Percentiles rank a stretch among this genome's conserved stretches.
These are phyloP conservation scores for Megaustenia siamemsis DNA, from an alignment of 2,888 invertebrate species.

Conservation along the genomic window DNA sequence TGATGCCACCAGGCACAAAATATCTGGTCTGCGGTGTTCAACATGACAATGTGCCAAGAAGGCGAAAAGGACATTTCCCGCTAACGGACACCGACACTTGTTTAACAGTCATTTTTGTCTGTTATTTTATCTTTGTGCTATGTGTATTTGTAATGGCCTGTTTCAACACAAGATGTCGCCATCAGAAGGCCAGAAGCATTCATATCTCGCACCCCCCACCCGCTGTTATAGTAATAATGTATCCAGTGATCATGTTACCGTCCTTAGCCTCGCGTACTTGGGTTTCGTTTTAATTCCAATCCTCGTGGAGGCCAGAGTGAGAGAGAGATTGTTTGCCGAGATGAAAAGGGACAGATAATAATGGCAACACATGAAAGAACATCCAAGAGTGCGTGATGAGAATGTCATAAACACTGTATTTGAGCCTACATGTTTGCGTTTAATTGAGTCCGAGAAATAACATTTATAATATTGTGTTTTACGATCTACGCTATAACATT, in stretches of 20 bases:
- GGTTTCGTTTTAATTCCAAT: neutral
- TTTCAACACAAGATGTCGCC: constrained; percentile 17
- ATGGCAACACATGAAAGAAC: neutral
- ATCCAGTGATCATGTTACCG: neutral
- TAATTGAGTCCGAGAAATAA: no score
- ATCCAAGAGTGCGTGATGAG: neutral
- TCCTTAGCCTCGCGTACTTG: neutral
- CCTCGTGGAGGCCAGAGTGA: neutral
- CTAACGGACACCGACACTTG: neutral
- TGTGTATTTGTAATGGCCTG: neutral
- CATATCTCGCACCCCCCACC: no score
- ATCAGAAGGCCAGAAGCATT: neutral
- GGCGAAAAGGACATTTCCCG: no score
- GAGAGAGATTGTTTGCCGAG: neutral
- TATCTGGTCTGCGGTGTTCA: no score
- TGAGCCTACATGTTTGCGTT: no score
- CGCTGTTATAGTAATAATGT: neutral
- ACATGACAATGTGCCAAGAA: no score
- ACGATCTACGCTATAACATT: no score
- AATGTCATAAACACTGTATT: neutral
- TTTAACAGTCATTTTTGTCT: neutral
- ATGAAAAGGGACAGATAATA: neutral
- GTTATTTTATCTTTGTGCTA: neutral
- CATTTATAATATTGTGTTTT: no score
- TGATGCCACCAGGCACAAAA: no score